phyloP scores from a whole-genome alignment of 2,797 vertebrate genomes.

The Nyctibius grandis region DNA sequence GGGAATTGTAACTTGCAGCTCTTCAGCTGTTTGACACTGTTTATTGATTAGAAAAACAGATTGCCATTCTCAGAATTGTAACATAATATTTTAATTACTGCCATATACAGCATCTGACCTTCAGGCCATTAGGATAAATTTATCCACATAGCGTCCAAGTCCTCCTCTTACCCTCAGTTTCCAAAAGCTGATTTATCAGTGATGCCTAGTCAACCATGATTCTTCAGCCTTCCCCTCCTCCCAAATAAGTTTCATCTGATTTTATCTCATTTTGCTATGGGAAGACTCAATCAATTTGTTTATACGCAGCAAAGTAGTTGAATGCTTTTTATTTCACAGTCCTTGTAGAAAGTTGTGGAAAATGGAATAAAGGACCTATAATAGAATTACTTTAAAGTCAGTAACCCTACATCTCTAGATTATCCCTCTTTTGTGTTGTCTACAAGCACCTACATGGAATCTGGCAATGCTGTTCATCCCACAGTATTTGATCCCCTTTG shows the following conservation, averaged over 20 bases:
- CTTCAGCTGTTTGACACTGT: constrained; percentile 56
- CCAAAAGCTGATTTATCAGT: background rate
- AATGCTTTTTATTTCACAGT: background rate
- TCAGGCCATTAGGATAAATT: constrained; percentile 37
- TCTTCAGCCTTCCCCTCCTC: background rate
- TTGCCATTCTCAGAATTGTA: constrained; percentile 43
- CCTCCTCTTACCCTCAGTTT: background rate
- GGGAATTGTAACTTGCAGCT: constrained; percentile 67
- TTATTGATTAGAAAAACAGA: constrained; percentile 70
- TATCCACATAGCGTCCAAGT: background rate
- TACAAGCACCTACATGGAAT: background rate
- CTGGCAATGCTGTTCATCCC: background rate
- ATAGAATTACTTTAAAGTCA: background rate
- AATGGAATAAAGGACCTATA: background rate
- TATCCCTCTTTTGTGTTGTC: background rate
- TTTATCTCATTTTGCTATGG: background rate
- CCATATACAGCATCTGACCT: constrained; percentile 36
- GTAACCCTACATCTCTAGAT: background rate
- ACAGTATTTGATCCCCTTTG: background rate
- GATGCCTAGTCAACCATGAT: background rate
- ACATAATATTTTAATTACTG: constrained; percentile 66
- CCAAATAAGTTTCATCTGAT: background rate
- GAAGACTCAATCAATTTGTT: rapidly evolving
- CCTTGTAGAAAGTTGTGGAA: background rate
- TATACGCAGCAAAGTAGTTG: background rate